Percentiles rank a stretch among this genome's conserved stretches.
phyloP scores from a whole-genome alignment of 2,113 vertebrate genomes.

The Glaucomys volans region DNA sequence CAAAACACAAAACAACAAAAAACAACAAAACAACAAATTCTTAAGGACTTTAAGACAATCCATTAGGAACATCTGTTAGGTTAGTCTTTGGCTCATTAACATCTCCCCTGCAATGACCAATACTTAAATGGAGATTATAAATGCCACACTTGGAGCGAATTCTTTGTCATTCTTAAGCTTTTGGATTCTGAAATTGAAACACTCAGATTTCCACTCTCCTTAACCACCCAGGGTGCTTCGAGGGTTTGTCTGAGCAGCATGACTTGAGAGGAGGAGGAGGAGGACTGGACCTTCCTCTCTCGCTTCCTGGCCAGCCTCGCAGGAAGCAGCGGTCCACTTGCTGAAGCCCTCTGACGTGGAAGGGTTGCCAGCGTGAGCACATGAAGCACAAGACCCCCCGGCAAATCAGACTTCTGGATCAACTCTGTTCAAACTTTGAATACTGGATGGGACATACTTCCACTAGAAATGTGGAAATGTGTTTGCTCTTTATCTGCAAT shows the following conservation, averaged over 20 bases:
- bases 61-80: neutral
- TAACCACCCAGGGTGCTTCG: constrained; percentile 14
- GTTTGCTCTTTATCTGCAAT: neutral
- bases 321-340: neutral
- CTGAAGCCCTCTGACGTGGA: neutral
- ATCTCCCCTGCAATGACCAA: neutral
- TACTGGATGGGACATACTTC: neutral
- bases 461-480: neutral
- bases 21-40: neutral
- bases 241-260: constrained; percentile 67
- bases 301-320: neutral
- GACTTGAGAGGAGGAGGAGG: neutral
- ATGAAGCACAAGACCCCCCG: neutral
- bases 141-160: neutral
- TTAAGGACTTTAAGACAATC: neutral
- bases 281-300: constrained; percentile 34
- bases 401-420: neutral
- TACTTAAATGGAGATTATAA: neutral
- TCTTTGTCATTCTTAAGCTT: neutral
- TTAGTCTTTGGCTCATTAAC: neutral
- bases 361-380: neutral
- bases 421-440: neutral
- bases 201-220: constrained; percentile 65
- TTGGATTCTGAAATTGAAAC: constrained; percentile 71
- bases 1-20: no score